Conservation (phyloP, 2,797 vertebrate species). For the Brachyrhaphis roseni region DNA sequence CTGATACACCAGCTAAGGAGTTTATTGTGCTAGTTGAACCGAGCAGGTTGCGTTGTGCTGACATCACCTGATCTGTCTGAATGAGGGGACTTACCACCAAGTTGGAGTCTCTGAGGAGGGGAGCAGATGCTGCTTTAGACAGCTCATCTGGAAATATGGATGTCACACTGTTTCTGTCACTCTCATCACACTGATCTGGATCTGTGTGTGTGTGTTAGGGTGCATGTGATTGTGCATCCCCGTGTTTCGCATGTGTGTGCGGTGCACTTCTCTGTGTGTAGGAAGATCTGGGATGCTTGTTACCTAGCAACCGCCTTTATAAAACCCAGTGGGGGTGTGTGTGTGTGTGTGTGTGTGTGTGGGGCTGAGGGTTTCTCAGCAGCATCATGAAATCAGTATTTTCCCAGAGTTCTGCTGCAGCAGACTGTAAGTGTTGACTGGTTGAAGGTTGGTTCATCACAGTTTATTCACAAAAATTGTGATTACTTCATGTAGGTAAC, state of each 20-base stretch:
- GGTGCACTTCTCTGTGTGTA: constrained; percentile 60
- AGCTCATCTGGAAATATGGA: constrained; percentile 48
- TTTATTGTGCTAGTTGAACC: constrained; percentile 23
- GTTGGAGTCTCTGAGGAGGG: constrained; percentile 15
- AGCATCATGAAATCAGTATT: constrained; percentile 67
- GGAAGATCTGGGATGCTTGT: constrained; percentile 77
- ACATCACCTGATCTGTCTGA: constrained; percentile 33
- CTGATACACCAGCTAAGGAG: constrained; percentile 27
- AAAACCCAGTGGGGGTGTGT: constrained; percentile 44
- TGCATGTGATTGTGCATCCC: constrained; percentile 24
- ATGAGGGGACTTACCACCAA: constrained; percentile 3
- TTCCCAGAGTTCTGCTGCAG: constrained; percentile 62
- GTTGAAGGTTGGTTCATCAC: not conserved
- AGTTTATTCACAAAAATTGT: not conserved
- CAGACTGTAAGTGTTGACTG: constrained; percentile 21
- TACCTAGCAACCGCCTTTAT: constrained; percentile 77
- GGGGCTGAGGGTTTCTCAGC: constrained; percentile 54
- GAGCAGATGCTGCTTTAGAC: constrained; percentile 42
- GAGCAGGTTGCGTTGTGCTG: not conserved
- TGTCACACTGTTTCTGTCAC: constrained; percentile 38
- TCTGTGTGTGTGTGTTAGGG: constrained; percentile 14
- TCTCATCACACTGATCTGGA: constrained; percentile 25
- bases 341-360: constrained; percentile 11
- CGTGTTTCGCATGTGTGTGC: constrained; percentile 31
- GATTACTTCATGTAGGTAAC: not conserved